Conservation (phyloP, 2,113 vertebrate species). For the Otis tarda region DNA sequence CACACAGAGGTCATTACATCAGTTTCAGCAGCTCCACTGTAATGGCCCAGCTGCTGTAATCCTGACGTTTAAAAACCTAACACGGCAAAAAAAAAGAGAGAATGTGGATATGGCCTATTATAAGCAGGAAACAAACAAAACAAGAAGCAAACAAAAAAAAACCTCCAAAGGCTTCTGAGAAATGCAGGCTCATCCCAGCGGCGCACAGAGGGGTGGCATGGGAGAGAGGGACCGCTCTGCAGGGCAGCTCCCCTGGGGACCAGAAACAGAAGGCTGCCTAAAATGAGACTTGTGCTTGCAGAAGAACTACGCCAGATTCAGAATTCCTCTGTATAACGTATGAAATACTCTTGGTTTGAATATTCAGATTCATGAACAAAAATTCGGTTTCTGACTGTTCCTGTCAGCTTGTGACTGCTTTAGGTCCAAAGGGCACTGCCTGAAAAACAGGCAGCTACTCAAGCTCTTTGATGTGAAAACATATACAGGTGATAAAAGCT, state of each 20-base stretch:
- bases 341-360: neutral
- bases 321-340: neutral
- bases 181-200: neutral
- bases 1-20: neutral
- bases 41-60: neutral
- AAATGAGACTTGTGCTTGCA: neutral
- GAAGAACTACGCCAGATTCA: neutral
- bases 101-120: neutral
- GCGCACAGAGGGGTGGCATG: neutral
- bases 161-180: neutral
- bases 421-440: neutral
- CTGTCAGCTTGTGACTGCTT: neutral
- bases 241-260: neutral
- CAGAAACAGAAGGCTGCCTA: neutral
- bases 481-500: neutral
- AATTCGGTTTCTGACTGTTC: neutral
- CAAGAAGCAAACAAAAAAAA: neutral
- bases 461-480: neutral
- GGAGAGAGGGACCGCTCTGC: neutral
- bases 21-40: neutral
- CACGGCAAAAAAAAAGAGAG: neutral
- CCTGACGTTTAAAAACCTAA: neutral
- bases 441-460: neutral
- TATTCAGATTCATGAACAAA: neutral
- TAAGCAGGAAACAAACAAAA: neutral